A percentile compares a stretch with the other conserved stretches of the same genome.
Evolutionary conservation across 2,113 vertebrate genomes (phyloP).

Genomic region (Saimiri boliviensis): DNA sequence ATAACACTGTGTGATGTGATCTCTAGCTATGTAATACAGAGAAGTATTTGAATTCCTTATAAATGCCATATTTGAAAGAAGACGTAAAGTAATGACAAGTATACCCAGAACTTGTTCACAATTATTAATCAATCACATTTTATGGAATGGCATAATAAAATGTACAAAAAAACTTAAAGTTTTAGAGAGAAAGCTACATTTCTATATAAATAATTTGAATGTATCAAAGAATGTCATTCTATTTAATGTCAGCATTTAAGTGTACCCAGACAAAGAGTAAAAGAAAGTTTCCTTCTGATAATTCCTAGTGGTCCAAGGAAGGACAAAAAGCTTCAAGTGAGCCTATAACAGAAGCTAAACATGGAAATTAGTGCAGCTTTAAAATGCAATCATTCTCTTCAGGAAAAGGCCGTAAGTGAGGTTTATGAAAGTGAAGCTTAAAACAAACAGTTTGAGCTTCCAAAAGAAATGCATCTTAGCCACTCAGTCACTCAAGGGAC

Average conservation of each 20-base stretch:
- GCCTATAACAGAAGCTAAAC: not conserved
- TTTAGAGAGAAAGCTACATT: not conserved
- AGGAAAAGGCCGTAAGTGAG: conserved; percentile 30
- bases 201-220: not conserved
- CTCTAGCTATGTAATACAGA: not conserved
- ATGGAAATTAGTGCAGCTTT: not conserved
- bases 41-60: not conserved
- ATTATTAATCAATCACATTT: not conserved
- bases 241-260: not conserved
- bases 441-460: conserved; percentile 36
- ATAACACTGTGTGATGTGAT: not conserved
- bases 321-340: not conserved
- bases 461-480: not conserved
- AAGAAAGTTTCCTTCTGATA: not conserved
- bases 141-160: not conserved
- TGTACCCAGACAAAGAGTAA: not conserved
- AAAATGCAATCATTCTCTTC: not conserved
- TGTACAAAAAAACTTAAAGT: conserved; percentile 13
- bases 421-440: not conserved
- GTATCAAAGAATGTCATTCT: not conserved
- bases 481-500: not conserved
- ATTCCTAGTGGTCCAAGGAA: not conserved
- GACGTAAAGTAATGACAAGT: not conserved
- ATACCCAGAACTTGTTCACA: not conserved
- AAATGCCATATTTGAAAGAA: conserved; percentile 28